Conservation (phyloP, 2,888 invertebrate species). For the Acronicta psi region DNA sequence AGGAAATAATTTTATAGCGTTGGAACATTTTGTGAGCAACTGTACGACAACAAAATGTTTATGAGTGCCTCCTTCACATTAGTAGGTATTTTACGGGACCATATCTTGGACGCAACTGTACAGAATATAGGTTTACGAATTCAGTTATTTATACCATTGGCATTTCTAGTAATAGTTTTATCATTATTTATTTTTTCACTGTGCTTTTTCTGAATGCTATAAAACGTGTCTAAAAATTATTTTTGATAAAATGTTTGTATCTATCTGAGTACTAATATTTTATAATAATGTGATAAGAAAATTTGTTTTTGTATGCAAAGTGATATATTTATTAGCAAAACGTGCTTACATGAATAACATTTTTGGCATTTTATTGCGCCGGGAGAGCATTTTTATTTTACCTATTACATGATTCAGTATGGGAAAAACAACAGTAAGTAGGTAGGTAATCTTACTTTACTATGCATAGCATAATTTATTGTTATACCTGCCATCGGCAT, state of each 20-base stretch:
- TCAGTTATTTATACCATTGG: conserved; percentile 27
- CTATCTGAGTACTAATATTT: too few species aligned
- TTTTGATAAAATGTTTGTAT: conserved; percentile 18
- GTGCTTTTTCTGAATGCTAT: conserved; percentile 13
- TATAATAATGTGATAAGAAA: too few species aligned
- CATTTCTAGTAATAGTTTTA: conserved; percentile 16
- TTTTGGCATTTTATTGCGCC: conserved; percentile 22
- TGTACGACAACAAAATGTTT: conserved; percentile 61
- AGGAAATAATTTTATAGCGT: conserved; percentile 27
- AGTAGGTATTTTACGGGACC: conserved; percentile 40
- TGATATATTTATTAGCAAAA: conserved; percentile 43
- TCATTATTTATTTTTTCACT: conserved; percentile 15
- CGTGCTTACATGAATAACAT: conserved; percentile 20
- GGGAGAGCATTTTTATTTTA: conserved; percentile 36
- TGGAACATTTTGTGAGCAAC: conserved; percentile 44
- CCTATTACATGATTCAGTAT: conserved; percentile 24
- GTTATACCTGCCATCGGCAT: conserved; percentile 30
- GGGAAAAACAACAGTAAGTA: conserved; percentile 14
- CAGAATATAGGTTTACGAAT: conserved; percentile 28
- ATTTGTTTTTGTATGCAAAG: too few species aligned
- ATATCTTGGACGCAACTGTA: conserved; percentile 45
- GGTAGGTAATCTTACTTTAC: conserved; percentile 16
- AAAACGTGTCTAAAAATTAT: conserved; percentile 1
- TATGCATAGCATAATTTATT: conserved; percentile 25
- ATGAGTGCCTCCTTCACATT: conserved; percentile 54